Evolutionary conservation across 2,113 vertebrate species (phyloP).

Genomic region (Catharus fuscescens): DNA sequence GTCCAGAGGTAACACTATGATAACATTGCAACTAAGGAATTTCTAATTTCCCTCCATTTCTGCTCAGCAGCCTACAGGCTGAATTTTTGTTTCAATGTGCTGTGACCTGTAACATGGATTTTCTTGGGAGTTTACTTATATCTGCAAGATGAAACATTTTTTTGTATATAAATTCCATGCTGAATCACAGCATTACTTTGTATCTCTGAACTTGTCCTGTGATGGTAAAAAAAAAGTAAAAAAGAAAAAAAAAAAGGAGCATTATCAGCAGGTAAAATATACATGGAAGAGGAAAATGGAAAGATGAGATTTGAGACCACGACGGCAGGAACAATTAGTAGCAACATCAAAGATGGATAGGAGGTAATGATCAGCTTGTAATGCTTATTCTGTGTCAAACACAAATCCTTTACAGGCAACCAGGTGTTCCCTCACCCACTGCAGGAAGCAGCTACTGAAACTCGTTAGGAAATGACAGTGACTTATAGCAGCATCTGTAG

Average conservation of each 20-base stretch:
- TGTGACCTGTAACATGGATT: neutral
- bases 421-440: neutral
- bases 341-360: neutral
- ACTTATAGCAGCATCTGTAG: neutral
- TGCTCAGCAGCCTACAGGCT: neutral
- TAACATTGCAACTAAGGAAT: neutral
- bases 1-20: neutral
- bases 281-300: neutral
- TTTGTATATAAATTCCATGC: neutral
- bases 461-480: conserved; percentile 26
- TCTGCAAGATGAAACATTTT: neutral
- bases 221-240: neutral
- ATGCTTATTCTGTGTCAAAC: neutral
- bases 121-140: neutral
- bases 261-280: neutral
- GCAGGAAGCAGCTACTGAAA: conserved; percentile 8
- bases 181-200: neutral
- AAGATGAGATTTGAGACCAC: neutral
- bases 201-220: neutral
- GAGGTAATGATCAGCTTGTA: neutral
- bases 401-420: neutral
- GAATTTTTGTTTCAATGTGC: neutral
- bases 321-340: neutral
- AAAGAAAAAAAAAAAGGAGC: neutral
- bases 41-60: neutral